These are phyloP conservation scores for Habroteleia sp. DNA, from an alignment of 2,888 invertebrate genomes.

Conservation along the genomic window DNA sequence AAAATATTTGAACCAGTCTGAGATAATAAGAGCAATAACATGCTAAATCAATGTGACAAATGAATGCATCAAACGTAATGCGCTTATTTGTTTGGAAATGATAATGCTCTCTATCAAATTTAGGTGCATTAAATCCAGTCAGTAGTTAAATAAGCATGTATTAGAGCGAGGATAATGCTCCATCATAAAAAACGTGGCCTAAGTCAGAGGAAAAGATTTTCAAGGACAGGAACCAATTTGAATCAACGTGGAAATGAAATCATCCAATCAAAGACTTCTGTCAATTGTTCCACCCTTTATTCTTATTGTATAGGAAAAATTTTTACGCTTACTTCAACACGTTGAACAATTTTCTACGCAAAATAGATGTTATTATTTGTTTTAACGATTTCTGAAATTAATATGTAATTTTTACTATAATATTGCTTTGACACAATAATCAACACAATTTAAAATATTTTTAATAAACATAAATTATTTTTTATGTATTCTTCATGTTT, in stretches of 20 bases:
- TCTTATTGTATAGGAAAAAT: constrained; percentile 63
- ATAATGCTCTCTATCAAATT: constrained; percentile 29
- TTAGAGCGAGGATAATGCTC: constrained; percentile 19
- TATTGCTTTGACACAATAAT: too few relatives aligned
- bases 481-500: too few relatives aligned
- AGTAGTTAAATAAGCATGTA: constrained; percentile 47
- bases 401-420: too few relatives aligned
- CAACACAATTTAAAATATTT: too few relatives aligned
- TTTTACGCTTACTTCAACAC: too few relatives aligned
- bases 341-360: constrained; percentile 8
- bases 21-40: constrained; percentile 7
- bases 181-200: constrained; percentile 29
- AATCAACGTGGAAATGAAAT: constrained; percentile 66
- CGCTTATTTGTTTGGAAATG: constrained; percentile 34
- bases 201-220: constrained; percentile 67
- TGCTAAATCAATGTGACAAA: constrained; percentile 7
- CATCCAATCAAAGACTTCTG: constrained; percentile 69
- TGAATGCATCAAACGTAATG: constrained; percentile 16
- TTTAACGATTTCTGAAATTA: constrained; percentile 5
- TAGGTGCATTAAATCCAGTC: constrained; percentile 28
- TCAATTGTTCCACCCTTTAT: constrained; percentile 67
- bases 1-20: not conserved
- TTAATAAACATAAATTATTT: too few relatives aligned
- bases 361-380: constrained; percentile 7
- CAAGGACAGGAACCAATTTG: constrained; percentile 70